Evolutionary conservation across 2,888 invertebrate species (phyloP), one percentile per base, ranked within the genome.

Genomic region (Cheilosia pagana): DNA sequence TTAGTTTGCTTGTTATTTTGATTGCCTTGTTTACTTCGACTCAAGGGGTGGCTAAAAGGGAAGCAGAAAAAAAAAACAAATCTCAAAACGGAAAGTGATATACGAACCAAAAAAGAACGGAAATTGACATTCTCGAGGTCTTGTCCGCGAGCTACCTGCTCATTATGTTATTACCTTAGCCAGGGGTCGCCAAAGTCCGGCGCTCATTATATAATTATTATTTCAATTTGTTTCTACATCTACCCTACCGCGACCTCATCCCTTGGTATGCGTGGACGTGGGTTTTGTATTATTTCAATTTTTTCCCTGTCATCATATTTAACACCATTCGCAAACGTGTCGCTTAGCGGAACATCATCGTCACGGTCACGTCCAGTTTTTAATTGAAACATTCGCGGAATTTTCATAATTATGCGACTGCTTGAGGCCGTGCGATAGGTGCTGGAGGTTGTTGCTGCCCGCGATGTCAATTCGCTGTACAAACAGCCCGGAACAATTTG

Each of bases 1-100:
- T 82, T 77, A 71, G 60, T 60, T 41, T 77, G 71, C 77, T 82
- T 82, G 72, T 82, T 82, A 72, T 82, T 82, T 67, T 78, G 79
- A 83, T 83, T 83, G 83, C 63, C 68, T 72, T 82, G 67, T 82
- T 72, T 82, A 68, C 78, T 74, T 48, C 39, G 48, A n/a, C 16
- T 65, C 50, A 60, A 62, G 43, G 14, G 53, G 45, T 41, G 21
- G 12, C 28, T 31, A n/a, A 14, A 3, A 28, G 21, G 19, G 28
- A 19, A n/a, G 21, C 21, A 7, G 12, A 21, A 35, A 35, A 14
- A 43, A 31, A 14, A 19, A 45, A 23, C 10, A 35, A 39, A 25
- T 31, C 12, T 0, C 2, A 35, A 6, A 48, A 21, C 14, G n/a
- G 16, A 62, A 43, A 55, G 35, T 35, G 35, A 21, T 43, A 43